Evolutionary conservation across 1,140 invertebrate species (phyloP), one percentile per base, ranked within the genome.

Genomic region (Drosophila pandora): DNA sequence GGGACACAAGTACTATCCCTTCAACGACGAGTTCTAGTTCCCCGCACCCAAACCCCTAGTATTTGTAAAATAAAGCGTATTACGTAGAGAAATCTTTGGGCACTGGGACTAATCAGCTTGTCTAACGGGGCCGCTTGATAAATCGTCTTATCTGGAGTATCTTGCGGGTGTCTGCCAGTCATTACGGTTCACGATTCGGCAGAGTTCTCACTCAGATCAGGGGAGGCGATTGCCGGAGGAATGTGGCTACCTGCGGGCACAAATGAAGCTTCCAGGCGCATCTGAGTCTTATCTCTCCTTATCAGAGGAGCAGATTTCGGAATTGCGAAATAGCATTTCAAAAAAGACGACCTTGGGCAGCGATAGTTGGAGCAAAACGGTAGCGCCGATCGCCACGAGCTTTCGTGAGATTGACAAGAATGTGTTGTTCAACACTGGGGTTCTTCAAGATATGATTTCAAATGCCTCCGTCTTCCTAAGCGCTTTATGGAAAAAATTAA

Each of bases 1-100:
- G 5, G 83, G 93, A 6, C 94, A 94, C 72, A 94, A 94, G 73
- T 92, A 94, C 84, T 95, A 94, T 90, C 94, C 94, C 1, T 95
- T 95, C 56, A 85, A 92, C 63, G 91, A 92, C 55, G 93, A 93
- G 65, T 87, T 76, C 43, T 87, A 87, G 49, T 34, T 37, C 3
- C 12, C 34, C 22, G 10, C 25, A 50, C 17, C 41, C 39, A 45
- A 21, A 39, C 17, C 25, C 34, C 34, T 64, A 72, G 69, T 73
- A 76, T 62, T 32, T 73, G 67, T 62, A 57, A 50, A 62, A 21
- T 64, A 61, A 58, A 80, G 68, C 59, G 48, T 75, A 75, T 75
- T 75, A 65, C 54, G 32, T 56, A 68, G 52, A 70, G 32, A 56
- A 50, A 54, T 61, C 41, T 49, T 41, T 10, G 32, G 41, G 22